These are phyloP conservation scores for Eonycteris spelaea DNA, from an alignment of 2,113 vertebrate species.

Conservation along the genomic window DNA sequence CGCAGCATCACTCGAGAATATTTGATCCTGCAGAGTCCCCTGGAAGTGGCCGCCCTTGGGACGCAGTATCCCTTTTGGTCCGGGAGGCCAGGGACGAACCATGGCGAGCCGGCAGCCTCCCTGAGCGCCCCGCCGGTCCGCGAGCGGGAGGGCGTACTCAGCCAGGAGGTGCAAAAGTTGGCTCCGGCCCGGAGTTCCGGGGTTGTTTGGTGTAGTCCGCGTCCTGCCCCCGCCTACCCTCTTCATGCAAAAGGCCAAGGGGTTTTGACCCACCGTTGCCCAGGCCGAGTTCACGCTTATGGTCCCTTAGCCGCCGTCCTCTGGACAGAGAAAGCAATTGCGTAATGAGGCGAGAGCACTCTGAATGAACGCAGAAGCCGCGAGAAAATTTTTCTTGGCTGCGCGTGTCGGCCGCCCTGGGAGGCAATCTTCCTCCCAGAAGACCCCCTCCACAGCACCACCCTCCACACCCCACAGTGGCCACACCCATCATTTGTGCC, in stretches of 20 bases:
- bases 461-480: neutral
- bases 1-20: neutral
- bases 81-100: neutral
- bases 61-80: neutral
- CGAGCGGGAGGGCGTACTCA: neutral
- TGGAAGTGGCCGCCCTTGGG: neutral
- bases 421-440: neutral
- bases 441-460: neutral
- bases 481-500: neutral
- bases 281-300: neutral
- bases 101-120: neutral
- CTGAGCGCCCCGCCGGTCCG: too few relatives aligned
- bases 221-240: neutral
- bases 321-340: neutral
- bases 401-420: neutral
- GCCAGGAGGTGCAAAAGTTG: neutral
- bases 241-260: conserved; percentile 18
- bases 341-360: neutral
- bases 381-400: neutral
- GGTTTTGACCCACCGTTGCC: conserved; percentile 9
- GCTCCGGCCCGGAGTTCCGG: neutral
- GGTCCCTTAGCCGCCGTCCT: neutral
- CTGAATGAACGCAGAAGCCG: neutral
- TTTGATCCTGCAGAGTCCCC: neutral
- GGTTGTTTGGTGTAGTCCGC: neutral